These are phyloP conservation scores for Melopsittacus undulatus DNA, from an alignment of 2,797 vertebrate genomes.

Conservation along the genomic window DNA sequence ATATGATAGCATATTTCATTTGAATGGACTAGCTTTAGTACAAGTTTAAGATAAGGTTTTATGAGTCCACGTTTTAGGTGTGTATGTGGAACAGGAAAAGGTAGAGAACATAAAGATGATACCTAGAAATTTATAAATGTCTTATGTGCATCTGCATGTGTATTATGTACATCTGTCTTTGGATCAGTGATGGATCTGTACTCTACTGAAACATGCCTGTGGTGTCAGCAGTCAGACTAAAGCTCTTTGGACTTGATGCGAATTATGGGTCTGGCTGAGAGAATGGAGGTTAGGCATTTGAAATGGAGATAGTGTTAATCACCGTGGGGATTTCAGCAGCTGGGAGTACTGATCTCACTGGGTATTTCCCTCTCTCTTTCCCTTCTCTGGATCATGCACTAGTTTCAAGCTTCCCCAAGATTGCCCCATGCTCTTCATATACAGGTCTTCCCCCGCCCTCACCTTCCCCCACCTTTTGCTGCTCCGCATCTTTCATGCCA, in stretches of 20 bases:
- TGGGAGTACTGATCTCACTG: not conserved
- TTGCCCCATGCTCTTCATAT: not conserved
- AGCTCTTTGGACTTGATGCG: not conserved
- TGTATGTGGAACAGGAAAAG: not conserved
- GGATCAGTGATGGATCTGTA: not conserved
- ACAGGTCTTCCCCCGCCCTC: not conserved
- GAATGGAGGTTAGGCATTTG: not conserved
- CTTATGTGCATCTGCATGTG: not conserved
- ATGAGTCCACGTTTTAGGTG: not conserved
- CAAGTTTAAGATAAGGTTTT: not conserved
- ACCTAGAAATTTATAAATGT: not conserved
- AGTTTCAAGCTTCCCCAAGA: not conserved
- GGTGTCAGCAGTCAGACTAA: not conserved
- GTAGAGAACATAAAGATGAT: not conserved
- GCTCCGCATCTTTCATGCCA: not conserved
- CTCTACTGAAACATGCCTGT: rapidly evolving
- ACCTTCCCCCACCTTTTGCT: not conserved
- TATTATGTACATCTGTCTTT: not conserved
- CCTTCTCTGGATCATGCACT: not conserved
- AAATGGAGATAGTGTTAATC: not conserved
- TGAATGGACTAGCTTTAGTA: not conserved
- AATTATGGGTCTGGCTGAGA: not conserved
- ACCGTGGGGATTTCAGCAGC: not conserved
- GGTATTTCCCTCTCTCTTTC: not conserved
- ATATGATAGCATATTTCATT: not conserved